Evolutionary conservation across 2,113 vertebrate genomes (phyloP), one percentile per base, ranked within the genome.

Genomic region (Noturus placidus): DNA sequence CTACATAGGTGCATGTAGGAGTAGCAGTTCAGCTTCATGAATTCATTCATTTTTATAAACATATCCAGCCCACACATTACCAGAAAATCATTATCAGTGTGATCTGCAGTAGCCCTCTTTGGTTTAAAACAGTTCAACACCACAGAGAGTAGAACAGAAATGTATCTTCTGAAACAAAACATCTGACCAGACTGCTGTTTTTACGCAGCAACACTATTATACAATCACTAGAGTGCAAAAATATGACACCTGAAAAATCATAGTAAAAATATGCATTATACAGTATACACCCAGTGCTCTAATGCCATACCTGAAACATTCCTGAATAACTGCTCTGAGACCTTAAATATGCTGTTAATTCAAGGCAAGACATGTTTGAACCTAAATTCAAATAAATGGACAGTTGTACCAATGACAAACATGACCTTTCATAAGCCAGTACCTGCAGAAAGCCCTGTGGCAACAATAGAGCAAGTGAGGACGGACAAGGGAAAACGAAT

Each of bases 81-180:
- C 6, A 50, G 30, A 46, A 33, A 59, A n/a, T 59, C 19, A 30
- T 33, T 5, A 56, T 33, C 52, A 59, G 67, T 72, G 52, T 50
- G 42, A 86, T 83, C 84, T 82, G 30, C 19, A 54, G 42, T 76
- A 84, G 74, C 72, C 79, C 83, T 87, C 79, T 90, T 87, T 86
- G 78, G 82, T 87, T 82, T 78, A 20, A 27, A 57, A 70, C 65
- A 19, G 63, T 85, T 38, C 22, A 42, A 79, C 65, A 30, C n/a
- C 81, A 86, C 69, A 27, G 3, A 35, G 33, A 89, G 35, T 50
- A 27, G 30, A 79, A 82, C 3, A 80, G 30, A 81, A 81, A 30
- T n/a, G 13, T 27, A 57, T 57, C 50, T 57, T 65, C 59, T 52
- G 57, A n/a, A 67, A 63, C 69, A 5, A 0, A 87, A 81, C 17